Base-by-base conservation (phyloP, 2,113 vertebrate genomes). In the Sceloporus undulatus region DNA sequence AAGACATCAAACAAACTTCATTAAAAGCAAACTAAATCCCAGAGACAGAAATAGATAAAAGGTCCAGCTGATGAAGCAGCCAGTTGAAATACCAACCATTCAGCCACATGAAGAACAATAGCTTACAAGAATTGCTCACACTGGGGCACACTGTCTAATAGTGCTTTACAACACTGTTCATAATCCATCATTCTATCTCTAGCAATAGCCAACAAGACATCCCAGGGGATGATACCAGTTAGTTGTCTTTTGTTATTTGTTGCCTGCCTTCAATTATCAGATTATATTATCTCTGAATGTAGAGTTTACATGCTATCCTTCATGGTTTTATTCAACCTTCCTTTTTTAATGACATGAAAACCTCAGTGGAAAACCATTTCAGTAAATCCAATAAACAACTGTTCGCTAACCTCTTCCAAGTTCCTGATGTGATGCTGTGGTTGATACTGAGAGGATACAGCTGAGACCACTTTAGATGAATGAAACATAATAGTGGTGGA, bases 391-490 rank as follows among this genome's bases (percentile, higher is more conserved):
- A 7, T 79, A 79, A 74, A 48, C 74, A 76, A 76, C 38, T 76
- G 74, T 42, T 76, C 34, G 21, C n/a, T 34, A 75, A 13, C 38
- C 40, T 79, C 77, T 79, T 79, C 77, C 77, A 79, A 9, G 48
- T 79, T 79, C 25, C 25, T 56, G 27, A n/a, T 56, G 77, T 48
- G 25, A n/a, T 8, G 48, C 77, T 79, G 77, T 27, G 27, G 48
- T 48, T 56, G 14, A 56, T 18, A 29, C 77, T 79, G 52, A 56
- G 48, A 29, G 27, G 48, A 56, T 56, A 56, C 77, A 56, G 48
- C 77, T 79, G 77, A 79, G 52, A 56, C 48, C 52, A 79, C 27
- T 79, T 79, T 79, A 5, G 25, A 79, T 79, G 48, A 79, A n/a
- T 79, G 77, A 56, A 56, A 54, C 25, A 54, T 11, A 78, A 54